Percentiles rank a stretch among this genome's conserved stretches.
phyloP scores from a whole-genome alignment of 35 echinoderm and acorn worm genomes.

The Ophioderma brevispina region DNA sequence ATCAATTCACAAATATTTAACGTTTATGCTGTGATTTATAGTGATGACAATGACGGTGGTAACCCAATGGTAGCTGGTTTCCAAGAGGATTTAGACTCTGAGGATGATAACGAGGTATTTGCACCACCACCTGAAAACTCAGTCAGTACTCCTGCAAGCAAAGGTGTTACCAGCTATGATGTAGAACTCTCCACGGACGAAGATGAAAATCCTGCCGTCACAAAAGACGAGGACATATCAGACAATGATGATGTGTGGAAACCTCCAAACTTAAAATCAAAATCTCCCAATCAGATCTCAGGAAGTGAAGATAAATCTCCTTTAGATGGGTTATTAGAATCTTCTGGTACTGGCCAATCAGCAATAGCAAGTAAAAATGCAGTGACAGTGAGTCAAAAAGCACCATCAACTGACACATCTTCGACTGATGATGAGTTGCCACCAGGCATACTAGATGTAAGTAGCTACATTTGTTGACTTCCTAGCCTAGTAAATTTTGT shows the following conservation, averaged over 20 bases:
- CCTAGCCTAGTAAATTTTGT: too few species aligned
- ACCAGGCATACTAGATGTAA: not conserved
- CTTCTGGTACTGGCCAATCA: not conserved
- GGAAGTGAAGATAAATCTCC: not conserved
- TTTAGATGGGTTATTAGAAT: not conserved
- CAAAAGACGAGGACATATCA: constrained; percentile 48
- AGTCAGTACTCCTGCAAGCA: not conserved
- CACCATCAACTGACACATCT: not conserved
- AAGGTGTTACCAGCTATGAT: constrained; percentile 50
- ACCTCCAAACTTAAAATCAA: too few species aligned
- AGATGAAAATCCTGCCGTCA: constrained; percentile 21
- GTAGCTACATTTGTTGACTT: too few species aligned
- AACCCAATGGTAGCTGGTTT: constrained; percentile 97
- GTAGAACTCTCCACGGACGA: constrained; percentile 69
- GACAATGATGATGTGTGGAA: not conserved
- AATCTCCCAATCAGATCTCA: not conserved
- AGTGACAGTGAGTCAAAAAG: not conserved
- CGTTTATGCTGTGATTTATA: too few species aligned
- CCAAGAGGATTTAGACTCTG: constrained; percentile 95
- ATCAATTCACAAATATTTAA: too few species aligned
- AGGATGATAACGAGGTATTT: constrained; percentile 58
- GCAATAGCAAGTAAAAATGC: not conserved
- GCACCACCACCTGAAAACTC: not conserved
- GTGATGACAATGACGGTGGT: constrained; percentile 60
- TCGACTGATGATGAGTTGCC: not conserved